Base-by-base conservation (phyloP, 1,140 invertebrate genomes). In the Plectrocnemia conspersa region DNA sequence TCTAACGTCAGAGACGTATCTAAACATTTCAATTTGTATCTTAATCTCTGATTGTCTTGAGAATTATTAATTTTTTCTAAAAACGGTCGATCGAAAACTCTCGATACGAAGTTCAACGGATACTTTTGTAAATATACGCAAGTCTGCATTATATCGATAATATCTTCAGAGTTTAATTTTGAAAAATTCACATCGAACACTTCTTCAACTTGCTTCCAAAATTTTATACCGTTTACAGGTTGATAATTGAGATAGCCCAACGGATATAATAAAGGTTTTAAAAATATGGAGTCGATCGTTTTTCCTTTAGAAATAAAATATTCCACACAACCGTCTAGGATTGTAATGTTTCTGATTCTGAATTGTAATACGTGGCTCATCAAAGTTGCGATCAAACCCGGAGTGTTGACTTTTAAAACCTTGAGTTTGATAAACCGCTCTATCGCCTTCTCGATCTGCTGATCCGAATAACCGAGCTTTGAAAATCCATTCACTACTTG, bases 1-100 rank as follows among this genome's bases (percentile, higher is more conserved):
- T 87, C 83, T 23, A 86, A 63, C 21, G 77, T 78, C 73, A 87
- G 76, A 3, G 80, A 76, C 33, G 76, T 76, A 60, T 87, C 84
- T 18, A 88, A 74, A 2, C 85, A 64, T 64, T 78, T 74, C 15
- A 87, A 64, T 59, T 81, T 81, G 18, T 73, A 66, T 58, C 73
- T 70, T 3, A 65, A 42, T 1, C 60, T 33, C 7, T 52, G 64
- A 22, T 63, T 48, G 54, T 69, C 64, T 41, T 68, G 66, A 29
- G 67, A 62, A 10, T 65, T 66, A 58, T 79, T 75, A 21, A 88
- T 63, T 55, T 78, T 77, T 36, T 80, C 73, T 32, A 86, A 65
- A 62, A 86, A 84, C 50, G 80, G 75, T 6, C 76, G 69, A 53
- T 77, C 81, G 53, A 86, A 83, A 33, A 88, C 71, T 60, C 74